Conservation (phyloP, 2,888 invertebrate species). For the Syritta pipiens region DNA sequence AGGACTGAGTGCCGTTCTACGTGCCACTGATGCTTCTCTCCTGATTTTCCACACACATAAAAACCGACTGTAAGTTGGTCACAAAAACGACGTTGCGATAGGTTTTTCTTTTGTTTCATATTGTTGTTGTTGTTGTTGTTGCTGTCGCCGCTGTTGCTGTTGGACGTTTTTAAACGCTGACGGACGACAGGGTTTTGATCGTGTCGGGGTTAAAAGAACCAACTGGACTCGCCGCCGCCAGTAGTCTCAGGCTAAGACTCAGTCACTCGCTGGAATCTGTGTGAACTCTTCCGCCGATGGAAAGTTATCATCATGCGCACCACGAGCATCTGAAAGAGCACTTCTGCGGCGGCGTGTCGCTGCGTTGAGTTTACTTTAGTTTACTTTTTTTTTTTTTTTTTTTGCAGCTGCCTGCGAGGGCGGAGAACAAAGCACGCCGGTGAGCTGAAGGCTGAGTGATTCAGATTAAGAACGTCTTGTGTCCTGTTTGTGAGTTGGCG, state of each 20-base stretch:
- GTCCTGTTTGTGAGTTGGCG: not conserved
- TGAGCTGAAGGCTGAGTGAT: constrained; percentile 7
- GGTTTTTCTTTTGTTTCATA: constrained; percentile 16
- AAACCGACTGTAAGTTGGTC: constrained; percentile 44
- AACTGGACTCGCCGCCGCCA: constrained; percentile 58
- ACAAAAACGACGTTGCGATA: constrained; percentile 36
- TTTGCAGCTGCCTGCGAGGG: too few species aligned
- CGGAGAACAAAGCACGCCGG: constrained; percentile 56
- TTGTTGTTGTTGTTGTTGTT: constrained; percentile 8
- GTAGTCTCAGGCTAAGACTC: too few species aligned
- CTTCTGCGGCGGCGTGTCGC: constrained; percentile 30
- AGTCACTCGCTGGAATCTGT: constrained; percentile 30
- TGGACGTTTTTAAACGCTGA: too few species aligned
- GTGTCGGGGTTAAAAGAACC: constrained; percentile 63
- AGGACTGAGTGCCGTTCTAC: constrained; percentile 32
- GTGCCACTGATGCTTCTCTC: constrained; percentile 60
- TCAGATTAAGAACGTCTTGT: constrained; percentile 22
- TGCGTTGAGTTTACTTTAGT: constrained; percentile 29
- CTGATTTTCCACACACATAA: constrained; percentile 64
- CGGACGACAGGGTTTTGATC: constrained; percentile 55
- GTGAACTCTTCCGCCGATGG: constrained; percentile 65
- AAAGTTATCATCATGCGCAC: constrained; percentile 65
- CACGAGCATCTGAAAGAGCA: constrained; percentile 53
- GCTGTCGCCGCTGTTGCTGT: constrained; percentile 1
- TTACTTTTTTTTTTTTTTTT: too few species aligned